Evolutionary conservation across 2,888 invertebrate genomes (phyloP).

Genomic region (Polyploca ridens): DNA sequence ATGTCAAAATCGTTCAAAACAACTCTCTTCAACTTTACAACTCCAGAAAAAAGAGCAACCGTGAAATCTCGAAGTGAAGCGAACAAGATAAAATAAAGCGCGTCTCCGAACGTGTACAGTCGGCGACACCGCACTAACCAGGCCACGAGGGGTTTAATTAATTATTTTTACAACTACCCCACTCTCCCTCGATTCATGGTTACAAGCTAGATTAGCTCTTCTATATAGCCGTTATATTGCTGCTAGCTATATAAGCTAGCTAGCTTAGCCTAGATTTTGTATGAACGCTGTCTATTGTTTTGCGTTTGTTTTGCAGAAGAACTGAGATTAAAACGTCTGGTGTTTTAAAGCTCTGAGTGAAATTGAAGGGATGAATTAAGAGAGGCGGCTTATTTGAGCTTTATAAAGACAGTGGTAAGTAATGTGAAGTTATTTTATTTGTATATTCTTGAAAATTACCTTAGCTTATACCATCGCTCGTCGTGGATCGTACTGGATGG

Average conservation of each 20-base stretch:
- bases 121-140: slow-evolving; percentile 14
- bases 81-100: neutral
- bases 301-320: neutral
- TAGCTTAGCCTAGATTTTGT: slow-evolving; percentile 6
- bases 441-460: no score
- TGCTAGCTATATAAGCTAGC: no score
- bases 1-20: no score
- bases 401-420: no score
- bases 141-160: slow-evolving; percentile 21
- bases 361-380: neutral
- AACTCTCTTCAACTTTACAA: neutral
- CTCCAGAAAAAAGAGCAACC: neutral
- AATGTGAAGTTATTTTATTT: no score
- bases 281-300: neutral
- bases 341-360: neutral
- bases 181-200: slow-evolving; percentile 6
- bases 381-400: no score
- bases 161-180: slow-evolving; percentile 28
- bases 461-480: no score
- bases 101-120: neutral
- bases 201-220: slow-evolving; percentile 3
- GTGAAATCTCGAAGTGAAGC: neutral
- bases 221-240: neutral
- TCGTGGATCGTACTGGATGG: no score
- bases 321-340: neutral